A percentile compares a stretch with the other conserved stretches of the same genome.
These are phyloP conservation scores for Loxodonta africana DNA, from an alignment of 2,113 vertebrate genomes.

Conservation along the genomic window DNA sequence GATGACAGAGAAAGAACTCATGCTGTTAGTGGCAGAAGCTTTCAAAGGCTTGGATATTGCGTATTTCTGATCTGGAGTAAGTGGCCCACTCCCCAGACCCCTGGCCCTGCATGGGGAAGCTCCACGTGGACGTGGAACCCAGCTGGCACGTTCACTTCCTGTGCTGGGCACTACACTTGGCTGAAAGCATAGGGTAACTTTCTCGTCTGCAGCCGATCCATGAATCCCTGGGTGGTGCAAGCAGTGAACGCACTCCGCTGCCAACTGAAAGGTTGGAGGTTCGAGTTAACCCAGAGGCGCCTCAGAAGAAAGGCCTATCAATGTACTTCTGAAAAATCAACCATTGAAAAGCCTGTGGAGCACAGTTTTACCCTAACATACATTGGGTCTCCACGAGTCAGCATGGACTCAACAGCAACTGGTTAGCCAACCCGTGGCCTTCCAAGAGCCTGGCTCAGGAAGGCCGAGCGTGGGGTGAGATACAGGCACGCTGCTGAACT, in stretches of 20 bases:
- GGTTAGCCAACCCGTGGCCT: not conserved
- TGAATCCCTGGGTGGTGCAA: no score
- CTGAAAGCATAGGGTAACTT: not conserved
- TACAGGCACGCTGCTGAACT: not conserved
- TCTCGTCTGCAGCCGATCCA: not conserved
- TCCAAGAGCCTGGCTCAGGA: not conserved
- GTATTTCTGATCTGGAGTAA: not conserved
- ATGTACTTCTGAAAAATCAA: no score
- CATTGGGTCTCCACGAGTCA: no score
- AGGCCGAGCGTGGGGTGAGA: fast-evolving
- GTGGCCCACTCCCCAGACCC: fast-evolving
- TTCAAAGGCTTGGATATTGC: not conserved
- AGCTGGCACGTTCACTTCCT: fast-evolving
- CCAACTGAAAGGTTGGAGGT: no score
- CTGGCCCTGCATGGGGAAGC: fast-evolving
- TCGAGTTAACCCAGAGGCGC: no score
- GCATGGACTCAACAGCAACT: no score
- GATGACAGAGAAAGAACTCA: slow-evolving; percentile 38
- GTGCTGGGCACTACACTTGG: not conserved
- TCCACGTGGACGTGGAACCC: fast-evolving
- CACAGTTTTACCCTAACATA: no score
- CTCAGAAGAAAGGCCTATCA: no score
- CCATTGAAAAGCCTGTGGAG: no score
- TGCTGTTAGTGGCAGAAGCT: not conserved
- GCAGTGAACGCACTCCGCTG: no score